phyloP scores from a whole-genome alignment of 2,797 vertebrate species.

The Falco rusticolus region DNA sequence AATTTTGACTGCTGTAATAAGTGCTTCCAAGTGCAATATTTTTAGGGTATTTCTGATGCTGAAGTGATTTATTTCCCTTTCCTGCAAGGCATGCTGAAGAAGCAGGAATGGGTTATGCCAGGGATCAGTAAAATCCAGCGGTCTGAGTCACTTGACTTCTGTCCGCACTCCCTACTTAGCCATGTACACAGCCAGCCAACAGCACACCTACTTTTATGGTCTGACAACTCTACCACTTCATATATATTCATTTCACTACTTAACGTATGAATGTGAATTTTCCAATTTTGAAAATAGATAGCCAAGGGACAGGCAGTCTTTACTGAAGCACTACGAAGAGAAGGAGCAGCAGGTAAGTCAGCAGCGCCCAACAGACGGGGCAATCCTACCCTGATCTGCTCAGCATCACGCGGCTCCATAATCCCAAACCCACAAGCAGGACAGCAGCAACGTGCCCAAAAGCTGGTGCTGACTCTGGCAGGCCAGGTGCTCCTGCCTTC shows the following conservation, averaged over 20 bases:
- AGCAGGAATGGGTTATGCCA: neutral
- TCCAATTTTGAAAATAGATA: neutral
- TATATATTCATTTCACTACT: slow-evolving; percentile 9
- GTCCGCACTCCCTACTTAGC: neutral
- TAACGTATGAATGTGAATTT: neutral
- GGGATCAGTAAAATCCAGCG: neutral
- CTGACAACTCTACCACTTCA: slow-evolving; percentile 49
- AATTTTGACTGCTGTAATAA: neutral
- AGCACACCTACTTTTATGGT: neutral
- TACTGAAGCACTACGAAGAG: neutral
- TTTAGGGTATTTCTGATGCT: slow-evolving; percentile 18
- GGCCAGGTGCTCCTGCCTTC: neutral
- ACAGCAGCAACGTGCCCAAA: rapidly evolving
- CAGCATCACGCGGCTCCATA: rapidly evolving
- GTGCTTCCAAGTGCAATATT: slow-evolving; percentile 21
- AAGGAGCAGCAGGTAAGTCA: neutral
- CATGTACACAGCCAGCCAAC: neutral
- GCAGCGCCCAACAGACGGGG: rapidly evolving
- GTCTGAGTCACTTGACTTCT: neutral
- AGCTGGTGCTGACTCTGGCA: neutral
- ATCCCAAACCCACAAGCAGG: neutral
- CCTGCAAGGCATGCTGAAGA: neutral
- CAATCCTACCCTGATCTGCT: neutral
- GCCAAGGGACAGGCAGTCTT: neutral
- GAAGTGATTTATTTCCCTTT: slow-evolving; percentile 20